These are phyloP conservation scores for Anorthoa munda DNA, from an alignment of 2,888 invertebrate genomes.

Conservation along the genomic window DNA sequence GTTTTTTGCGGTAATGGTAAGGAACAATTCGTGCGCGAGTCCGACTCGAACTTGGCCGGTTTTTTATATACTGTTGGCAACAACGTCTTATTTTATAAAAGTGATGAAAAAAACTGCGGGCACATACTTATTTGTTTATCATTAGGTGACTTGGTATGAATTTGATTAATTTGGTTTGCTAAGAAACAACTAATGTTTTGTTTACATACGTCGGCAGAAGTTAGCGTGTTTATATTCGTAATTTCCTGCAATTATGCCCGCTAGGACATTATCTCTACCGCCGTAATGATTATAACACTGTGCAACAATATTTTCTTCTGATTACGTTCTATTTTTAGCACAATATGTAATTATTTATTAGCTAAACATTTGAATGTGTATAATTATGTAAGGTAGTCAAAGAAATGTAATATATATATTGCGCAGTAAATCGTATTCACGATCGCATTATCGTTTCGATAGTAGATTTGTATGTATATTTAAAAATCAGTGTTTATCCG, in stretches of 20 bases:
- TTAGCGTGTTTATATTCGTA: constrained; percentile 47
- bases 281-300: constrained; percentile 51
- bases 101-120: constrained; percentile 4
- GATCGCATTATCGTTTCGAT: constrained; percentile 23
- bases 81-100: background rate
- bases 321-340: constrained; percentile 58
- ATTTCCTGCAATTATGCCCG: constrained; percentile 58
- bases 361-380: constrained; percentile 24
- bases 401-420: constrained; percentile 8
- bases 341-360: constrained; percentile 4
- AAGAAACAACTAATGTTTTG: constrained; percentile 30
- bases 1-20: too few relatives aligned
- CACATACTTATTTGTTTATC: background rate
- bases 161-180: constrained; percentile 38
- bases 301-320: constrained; percentile 52
- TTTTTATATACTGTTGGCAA: constrained; percentile 1
- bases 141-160: constrained; percentile 11
- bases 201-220: constrained; percentile 35
- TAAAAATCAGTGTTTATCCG: background rate
- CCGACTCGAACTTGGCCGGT: too few relatives aligned
- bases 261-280: constrained; percentile 57
- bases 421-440: constrained; percentile 33
- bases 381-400: constrained; percentile 13
- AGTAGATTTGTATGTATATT: constrained; percentile 18
- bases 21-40: too few relatives aligned